These are phyloP conservation scores for Dicycla oo DNA, from an alignment of 2,888 invertebrate genomes.

Conservation along the genomic window DNA sequence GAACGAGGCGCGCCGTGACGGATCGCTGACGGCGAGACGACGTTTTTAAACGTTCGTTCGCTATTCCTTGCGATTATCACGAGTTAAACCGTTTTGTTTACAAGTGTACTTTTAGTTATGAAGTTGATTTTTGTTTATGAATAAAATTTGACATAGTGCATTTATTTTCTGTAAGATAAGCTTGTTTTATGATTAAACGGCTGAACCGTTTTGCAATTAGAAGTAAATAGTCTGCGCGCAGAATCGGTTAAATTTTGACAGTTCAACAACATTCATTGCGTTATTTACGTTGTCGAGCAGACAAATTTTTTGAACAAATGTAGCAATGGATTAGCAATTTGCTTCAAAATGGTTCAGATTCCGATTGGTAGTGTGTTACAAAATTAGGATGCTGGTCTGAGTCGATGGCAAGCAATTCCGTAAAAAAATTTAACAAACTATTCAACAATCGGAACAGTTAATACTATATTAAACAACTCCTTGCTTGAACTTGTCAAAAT, in stretches of 20 bases:
- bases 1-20: slow-evolving; percentile 41
- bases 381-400: too few relatives aligned
- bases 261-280: too few relatives aligned
- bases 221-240: not conserved
- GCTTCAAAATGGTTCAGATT: too few relatives aligned
- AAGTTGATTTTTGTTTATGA: not conserved
- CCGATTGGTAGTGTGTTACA: too few relatives aligned
- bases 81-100: slow-evolving; percentile 12
- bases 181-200: too few relatives aligned
- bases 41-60: slow-evolving; percentile 49
- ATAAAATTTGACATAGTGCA: not conserved
- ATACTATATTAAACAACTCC: too few relatives aligned
- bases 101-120: slow-evolving; percentile 5
- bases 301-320: too few relatives aligned
- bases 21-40: slow-evolving; percentile 49
- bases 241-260: too few relatives aligned
- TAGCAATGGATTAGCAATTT: too few relatives aligned
- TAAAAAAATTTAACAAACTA: not conserved
- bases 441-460: too few relatives aligned
- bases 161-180: not conserved
- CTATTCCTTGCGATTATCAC: slow-evolving; percentile 26
- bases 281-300: too few relatives aligned
- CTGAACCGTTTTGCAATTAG: not conserved
- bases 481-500: too few relatives aligned
- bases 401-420: not conserved